A percentile compares a stretch with the other conserved stretches of the same genome.
phyloP scores from a whole-genome alignment of 1,140 invertebrate species.

The Chymomyza costata region DNA sequence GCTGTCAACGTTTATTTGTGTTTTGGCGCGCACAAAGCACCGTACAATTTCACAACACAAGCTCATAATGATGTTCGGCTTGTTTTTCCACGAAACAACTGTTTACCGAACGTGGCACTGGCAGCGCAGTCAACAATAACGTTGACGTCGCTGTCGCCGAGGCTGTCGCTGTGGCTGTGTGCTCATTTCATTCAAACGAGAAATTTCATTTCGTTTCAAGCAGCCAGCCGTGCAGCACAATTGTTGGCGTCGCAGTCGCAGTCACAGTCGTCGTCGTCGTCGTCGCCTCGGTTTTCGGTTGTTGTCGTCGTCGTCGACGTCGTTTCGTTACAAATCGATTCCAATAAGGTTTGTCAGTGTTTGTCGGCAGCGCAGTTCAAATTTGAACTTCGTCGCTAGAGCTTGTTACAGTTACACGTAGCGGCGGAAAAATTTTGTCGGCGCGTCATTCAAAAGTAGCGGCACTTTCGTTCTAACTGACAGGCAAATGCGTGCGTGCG shows the following conservation, averaged over 20 bases:
- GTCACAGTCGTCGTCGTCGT: constrained; percentile 27
- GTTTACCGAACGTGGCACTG: constrained; percentile 54
- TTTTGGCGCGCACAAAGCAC: constrained; percentile 70
- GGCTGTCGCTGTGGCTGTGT: constrained; percentile 20
- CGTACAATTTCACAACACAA: constrained; percentile 72
- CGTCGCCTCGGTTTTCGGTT: constrained; percentile 9
- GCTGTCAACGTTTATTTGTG: constrained; percentile 38
- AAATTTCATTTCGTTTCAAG: constrained; percentile 60
- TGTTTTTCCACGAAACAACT: constrained; percentile 73
- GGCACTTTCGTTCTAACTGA: constrained; percentile 15
- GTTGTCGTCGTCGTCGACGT: constrained; percentile 19
- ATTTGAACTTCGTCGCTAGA: constrained; percentile 47
- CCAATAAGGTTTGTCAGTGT: constrained; percentile 69
- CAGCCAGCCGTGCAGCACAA: constrained; percentile 12
- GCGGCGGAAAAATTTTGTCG: constrained; percentile 22
- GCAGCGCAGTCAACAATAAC: no score
- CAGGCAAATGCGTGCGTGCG: constrained; percentile 21
- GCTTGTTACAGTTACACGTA: no score
- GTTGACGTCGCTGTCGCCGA: constrained; percentile 32
- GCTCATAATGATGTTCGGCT: constrained; percentile 70
- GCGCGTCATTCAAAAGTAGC: constrained; percentile 46
- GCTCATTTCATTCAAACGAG: constrained; percentile 67
- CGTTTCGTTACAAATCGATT: constrained; percentile 67
- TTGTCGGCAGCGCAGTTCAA: constrained; percentile 55
- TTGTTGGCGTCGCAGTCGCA: constrained; percentile 21